Percentiles rank a stretch among this genome's conserved stretches.
Evolutionary conservation across 2,797 vertebrate genomes (phyloP).

Genomic region (Arctocebus calabarensis): DNA sequence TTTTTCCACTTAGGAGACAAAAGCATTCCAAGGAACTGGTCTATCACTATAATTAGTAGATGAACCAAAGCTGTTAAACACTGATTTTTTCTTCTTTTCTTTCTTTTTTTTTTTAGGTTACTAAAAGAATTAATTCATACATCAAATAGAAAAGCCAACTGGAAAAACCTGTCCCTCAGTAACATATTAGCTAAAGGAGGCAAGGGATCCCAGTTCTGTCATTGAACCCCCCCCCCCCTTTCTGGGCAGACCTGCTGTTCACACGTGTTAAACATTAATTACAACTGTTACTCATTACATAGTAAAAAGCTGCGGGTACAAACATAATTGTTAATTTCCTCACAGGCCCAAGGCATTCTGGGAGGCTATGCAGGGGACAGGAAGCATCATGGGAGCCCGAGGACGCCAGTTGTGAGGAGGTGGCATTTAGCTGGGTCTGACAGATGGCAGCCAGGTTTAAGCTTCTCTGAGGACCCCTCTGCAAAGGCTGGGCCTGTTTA

Average conservation of each 20-base stretch:
- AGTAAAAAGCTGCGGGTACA: constrained; percentile 66
- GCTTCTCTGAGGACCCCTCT: background rate
- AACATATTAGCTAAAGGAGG: constrained; percentile 76
- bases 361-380: constrained; percentile 53
- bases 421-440: background rate
- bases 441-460: background rate
- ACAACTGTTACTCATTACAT: constrained; percentile 79
- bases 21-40: constrained; percentile 31
- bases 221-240: constrained; percentile 11
- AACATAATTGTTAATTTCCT: constrained; percentile 76
- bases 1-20: constrained; percentile 19
- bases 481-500: background rate
- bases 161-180: constrained; percentile 78
- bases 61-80: constrained; percentile 61
- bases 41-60: constrained; percentile 57
- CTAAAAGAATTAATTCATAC: constrained; percentile 71
- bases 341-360: constrained; percentile 69
- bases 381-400: background rate
- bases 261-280: constrained; percentile 84
- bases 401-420: background rate
- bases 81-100: background rate
- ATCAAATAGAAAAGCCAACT: constrained; percentile 72
- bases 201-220: constrained; percentile 49
- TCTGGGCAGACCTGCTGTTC: constrained; percentile 75
- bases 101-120: background rate